These are phyloP conservation scores for Eciton burchellii DNA, from an alignment of 1,140 invertebrate species.

Conservation along the genomic window DNA sequence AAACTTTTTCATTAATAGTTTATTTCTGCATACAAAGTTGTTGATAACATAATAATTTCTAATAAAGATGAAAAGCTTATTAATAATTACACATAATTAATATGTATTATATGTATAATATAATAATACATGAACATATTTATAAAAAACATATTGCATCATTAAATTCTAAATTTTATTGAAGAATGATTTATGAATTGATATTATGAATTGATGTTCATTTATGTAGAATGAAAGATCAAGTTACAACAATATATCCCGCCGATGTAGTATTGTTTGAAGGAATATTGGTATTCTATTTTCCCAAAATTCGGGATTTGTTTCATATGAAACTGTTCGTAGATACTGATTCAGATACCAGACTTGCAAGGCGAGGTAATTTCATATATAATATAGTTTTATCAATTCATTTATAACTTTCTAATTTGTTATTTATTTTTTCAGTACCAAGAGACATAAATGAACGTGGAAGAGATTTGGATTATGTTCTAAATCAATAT, in stretches of 20 bases:
- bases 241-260: conserved; percentile 95
- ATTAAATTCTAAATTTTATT: background rate
- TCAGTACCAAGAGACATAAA: conserved; percentile 97
- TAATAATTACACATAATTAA: background rate
- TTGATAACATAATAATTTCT: background rate
- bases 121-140: background rate
- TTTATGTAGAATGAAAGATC: conserved; percentile 88
- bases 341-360: conserved; percentile 99
- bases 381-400: background rate
- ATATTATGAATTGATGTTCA: too few relatives aligned
- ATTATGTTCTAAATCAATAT: conserved; percentile 98
- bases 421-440: conserved; percentile 45
- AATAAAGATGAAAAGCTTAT: background rate
- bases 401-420: background rate
- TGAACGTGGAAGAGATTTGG: conserved; percentile 96
- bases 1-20: background rate
- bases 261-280: conserved; percentile 99
- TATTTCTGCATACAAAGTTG: background rate
- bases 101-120: background rate
- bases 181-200: background rate
- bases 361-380: conserved; percentile 96
- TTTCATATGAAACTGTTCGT: conserved; percentile 99
- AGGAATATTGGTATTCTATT: conserved; percentile 99
- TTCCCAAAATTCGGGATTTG: conserved; percentile 96
- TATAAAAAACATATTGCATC: background rate